Percentiles rank a stretch among this genome's conserved stretches.
Evolutionary conservation across 2,888 invertebrate genomes (phyloP).

Genomic region (Epinotia demarniana): DNA sequence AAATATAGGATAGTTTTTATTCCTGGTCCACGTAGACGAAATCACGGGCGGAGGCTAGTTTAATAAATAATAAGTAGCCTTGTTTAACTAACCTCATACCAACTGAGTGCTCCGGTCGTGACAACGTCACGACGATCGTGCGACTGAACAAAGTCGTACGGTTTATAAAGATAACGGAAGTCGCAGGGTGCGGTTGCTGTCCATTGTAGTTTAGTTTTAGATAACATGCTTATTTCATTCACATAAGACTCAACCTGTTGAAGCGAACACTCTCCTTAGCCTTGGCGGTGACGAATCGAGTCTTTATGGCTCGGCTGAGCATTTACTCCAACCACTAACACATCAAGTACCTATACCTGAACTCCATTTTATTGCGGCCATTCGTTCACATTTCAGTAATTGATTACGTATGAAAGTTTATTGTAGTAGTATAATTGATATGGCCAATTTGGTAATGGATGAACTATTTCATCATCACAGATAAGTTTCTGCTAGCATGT

Average conservation of each 20-base stretch:
- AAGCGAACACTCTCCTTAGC: too few species aligned
- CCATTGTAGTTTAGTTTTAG: too few species aligned
- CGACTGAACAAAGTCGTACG: constrained; percentile 96
- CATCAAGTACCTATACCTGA: background rate
- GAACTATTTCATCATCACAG: background rate
- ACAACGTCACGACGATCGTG: constrained; percentile 94
- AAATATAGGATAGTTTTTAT: too few species aligned
- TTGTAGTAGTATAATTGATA: background rate
- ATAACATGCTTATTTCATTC: background rate
- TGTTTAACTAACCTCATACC: background rate
- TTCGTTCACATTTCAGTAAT: background rate
- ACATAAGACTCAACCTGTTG: background rate
- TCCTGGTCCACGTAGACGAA: too few species aligned
- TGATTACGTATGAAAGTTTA: background rate
- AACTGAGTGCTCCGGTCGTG: constrained; percentile 92
- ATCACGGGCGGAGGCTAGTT: background rate
- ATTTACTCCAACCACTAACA: too few species aligned
- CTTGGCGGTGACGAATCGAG: too few species aligned
- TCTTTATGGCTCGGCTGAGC: too few species aligned
- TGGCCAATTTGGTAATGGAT: constrained; percentile 17
- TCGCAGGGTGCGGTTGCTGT: too few species aligned
- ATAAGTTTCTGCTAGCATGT: background rate
- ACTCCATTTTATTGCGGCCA: background rate
- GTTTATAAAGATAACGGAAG: constrained; percentile 59
- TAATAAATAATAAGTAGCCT: background rate